Evolutionary conservation across 1,140 invertebrate genomes (phyloP).

Genomic region (Brachionus manjavacas): DNA sequence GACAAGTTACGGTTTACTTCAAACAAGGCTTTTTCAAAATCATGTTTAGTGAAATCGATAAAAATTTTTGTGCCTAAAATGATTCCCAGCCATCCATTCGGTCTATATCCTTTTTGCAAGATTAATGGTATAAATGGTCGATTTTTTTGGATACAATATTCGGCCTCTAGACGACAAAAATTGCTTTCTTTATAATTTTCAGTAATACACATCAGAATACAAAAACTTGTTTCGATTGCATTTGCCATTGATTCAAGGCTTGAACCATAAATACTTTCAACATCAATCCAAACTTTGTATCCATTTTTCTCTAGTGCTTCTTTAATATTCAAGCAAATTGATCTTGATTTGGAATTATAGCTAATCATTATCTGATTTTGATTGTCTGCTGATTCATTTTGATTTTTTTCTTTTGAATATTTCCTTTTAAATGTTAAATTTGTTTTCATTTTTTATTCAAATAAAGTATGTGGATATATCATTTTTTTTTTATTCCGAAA

Average conservation of each 20-base stretch:
- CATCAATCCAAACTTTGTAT: constrained; percentile 45
- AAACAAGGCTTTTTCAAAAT: constrained; percentile 13
- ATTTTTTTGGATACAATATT: constrained; percentile 49
- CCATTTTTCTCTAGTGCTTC: not conserved
- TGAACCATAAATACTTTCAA: constrained; percentile 46
- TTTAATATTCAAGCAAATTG: not conserved
- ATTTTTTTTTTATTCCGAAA: too few species aligned
- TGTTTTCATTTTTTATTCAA: too few species aligned
- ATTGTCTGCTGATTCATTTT: not conserved
- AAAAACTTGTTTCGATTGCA: constrained; percentile 52
- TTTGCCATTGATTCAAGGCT: constrained; percentile 55
- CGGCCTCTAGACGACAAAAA: constrained; percentile 51
- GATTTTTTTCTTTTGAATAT: not conserved
- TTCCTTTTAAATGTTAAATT: too few species aligned
- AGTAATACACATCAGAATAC: constrained; percentile 52
- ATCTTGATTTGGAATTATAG: constrained; percentile 11
- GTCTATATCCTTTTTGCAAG: constrained; percentile 48
- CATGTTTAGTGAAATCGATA: constrained; percentile 46
- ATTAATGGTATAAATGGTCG: constrained; percentile 50
- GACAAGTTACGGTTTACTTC: not conserved
- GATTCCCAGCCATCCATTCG: constrained; percentile 54
- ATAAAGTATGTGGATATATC: too few species aligned
- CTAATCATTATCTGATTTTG: constrained; percentile 24
- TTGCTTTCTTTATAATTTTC: constrained; percentile 55
- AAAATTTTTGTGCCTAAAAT: constrained; percentile 51